Conservation (phyloP, 1,140 invertebrate species). For the Pomacea maculata region DNA sequence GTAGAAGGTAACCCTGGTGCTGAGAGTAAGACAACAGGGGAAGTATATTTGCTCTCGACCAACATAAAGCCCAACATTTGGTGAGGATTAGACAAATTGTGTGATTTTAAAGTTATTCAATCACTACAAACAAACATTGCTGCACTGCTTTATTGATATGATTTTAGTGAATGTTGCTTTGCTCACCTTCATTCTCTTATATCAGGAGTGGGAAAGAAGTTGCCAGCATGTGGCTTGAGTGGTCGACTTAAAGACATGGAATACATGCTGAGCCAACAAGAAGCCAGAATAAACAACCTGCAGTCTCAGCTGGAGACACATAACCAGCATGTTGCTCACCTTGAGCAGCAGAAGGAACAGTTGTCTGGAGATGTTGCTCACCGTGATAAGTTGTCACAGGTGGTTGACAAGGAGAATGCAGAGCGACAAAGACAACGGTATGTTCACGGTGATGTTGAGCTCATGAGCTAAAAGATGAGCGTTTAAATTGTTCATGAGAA, state of each 20-base stretch:
- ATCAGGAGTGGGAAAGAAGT: conserved; percentile 48
- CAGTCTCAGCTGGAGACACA: conserved; percentile 46
- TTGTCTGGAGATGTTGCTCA: conserved; percentile 54
- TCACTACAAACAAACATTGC: too few species aligned
- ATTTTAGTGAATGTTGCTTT: not conserved
- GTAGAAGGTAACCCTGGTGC: too few species aligned
- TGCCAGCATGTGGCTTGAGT: conserved; percentile 67
- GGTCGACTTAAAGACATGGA: conserved; percentile 67
- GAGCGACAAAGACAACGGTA: conserved; percentile 47
- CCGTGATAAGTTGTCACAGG: conserved; percentile 50
- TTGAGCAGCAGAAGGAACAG: conserved; percentile 59
- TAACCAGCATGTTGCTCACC: conserved; percentile 47
- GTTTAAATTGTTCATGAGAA: not conserved
- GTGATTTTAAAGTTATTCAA: too few species aligned
- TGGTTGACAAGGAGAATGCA: conserved; percentile 52
- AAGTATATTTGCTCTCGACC: too few species aligned
- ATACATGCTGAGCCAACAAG: conserved; percentile 40
- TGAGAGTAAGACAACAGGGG: too few species aligned
- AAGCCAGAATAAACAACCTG: conserved; percentile 15
- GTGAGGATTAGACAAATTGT: too few species aligned
- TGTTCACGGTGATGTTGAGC: not conserved
- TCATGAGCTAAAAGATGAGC: not conserved
- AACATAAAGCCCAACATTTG: too few species aligned
- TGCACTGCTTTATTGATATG: too few species aligned
- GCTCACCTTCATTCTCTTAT: not conserved